These are phyloP conservation scores for Steinernema feltiae DNA, from an alignment of 1,140 invertebrate genomes.

Conservation along the genomic window DNA sequence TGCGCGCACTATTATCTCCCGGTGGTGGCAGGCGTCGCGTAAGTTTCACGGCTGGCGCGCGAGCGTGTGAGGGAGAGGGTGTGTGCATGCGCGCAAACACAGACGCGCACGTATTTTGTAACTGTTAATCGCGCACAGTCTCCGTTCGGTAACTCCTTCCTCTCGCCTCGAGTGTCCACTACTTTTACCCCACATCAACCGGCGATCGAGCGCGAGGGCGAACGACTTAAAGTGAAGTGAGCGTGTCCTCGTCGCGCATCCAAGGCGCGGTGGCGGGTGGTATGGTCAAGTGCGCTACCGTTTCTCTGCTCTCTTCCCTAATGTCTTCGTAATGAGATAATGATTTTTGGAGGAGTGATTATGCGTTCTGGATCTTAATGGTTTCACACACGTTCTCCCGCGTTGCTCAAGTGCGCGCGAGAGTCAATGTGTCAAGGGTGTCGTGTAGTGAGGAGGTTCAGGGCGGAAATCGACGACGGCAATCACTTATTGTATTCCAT, in stretches of 20 bases:
- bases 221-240: no score
- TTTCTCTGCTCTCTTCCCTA: neutral
- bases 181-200: no score
- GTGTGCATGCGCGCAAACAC: no score
- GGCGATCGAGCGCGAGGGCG: no score
- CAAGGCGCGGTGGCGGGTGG: neutral
- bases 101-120: conserved; percentile 3
- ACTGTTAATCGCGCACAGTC: neutral
- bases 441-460: neutral
- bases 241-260: no score
- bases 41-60: no score
- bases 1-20: neutral
- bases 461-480: no score
- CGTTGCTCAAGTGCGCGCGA: no score
- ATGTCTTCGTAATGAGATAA: neutral
- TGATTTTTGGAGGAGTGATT: neutral
- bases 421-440: neutral
- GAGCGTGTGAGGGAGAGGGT: no score
- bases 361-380: neutral
- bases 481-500: no score
- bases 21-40: neutral
- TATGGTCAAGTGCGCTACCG: neutral
- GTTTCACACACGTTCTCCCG: neutral
- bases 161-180: no score
- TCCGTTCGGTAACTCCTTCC: neutral